A percentile compares a stretch with the other conserved stretches of the same genome.
These are phyloP conservation scores for Drosophila pectinifera DNA, from an alignment of 1,140 invertebrate species.

Conservation along the genomic window DNA sequence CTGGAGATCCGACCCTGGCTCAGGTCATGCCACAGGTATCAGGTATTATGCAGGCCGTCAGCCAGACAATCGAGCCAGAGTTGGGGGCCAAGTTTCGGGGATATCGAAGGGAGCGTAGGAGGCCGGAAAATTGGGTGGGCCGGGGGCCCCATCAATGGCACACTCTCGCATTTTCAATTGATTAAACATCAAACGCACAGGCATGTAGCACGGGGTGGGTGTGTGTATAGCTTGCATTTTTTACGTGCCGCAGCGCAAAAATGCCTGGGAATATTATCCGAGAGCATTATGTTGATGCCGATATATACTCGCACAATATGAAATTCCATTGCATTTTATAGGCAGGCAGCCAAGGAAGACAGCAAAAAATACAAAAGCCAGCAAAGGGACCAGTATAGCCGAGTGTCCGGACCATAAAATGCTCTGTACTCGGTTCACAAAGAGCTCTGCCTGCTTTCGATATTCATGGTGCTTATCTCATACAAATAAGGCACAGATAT, in stretches of 20 bases:
- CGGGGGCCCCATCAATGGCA: slow-evolving; percentile 47
- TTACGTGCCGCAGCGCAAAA: slow-evolving; percentile 75
- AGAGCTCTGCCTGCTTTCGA: background rate
- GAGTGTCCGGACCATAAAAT: background rate
- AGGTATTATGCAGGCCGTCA: slow-evolving; percentile 29
- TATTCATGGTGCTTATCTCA: no score
- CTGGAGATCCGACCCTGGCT: slow-evolving; percentile 29
- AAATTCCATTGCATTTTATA: slow-evolving; percentile 84
- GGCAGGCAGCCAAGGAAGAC: slow-evolving; percentile 43
- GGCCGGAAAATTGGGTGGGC: slow-evolving; percentile 6
- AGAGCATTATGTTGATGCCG: slow-evolving; percentile 67
- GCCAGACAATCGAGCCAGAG: slow-evolving; percentile 65
- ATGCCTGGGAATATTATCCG: slow-evolving; percentile 74
- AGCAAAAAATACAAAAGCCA: slow-evolving; percentile 25
- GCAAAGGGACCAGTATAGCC: background rate
- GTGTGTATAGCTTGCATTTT: slow-evolving; percentile 67
- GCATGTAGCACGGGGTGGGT: slow-evolving; percentile 13
- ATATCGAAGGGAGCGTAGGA: background rate
- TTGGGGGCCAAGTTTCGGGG: slow-evolving; percentile 25
- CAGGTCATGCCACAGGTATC: slow-evolving; percentile 20
- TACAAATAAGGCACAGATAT: no score
- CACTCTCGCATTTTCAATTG: slow-evolving; percentile 73
- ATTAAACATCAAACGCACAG: slow-evolving; percentile 71
- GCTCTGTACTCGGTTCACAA: background rate
- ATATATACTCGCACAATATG: slow-evolving; percentile 68